These are phyloP conservation scores for Cryptotis parvus DNA, from an alignment of 2,113 vertebrate species.

Conservation along the genomic window DNA sequence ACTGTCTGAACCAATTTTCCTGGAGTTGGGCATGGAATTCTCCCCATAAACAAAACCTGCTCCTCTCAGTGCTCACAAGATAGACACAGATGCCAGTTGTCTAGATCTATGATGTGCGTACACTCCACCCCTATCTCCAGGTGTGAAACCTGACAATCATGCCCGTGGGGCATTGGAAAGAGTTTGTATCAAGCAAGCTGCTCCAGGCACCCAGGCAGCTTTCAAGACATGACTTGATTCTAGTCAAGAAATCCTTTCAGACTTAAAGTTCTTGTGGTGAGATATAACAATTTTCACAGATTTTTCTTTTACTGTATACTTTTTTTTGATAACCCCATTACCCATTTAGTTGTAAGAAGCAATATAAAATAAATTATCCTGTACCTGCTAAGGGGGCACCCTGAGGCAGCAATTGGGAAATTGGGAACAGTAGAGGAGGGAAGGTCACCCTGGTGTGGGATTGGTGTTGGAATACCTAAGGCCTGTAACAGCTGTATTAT, in stretches of 20 bases:
- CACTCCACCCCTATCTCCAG: background rate
- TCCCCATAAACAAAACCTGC: background rate
- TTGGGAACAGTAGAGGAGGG: too few relatives aligned
- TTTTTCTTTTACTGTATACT: too few relatives aligned
- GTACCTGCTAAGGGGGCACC: too few relatives aligned
- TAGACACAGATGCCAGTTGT: background rate
- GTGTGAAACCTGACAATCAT: constrained; percentile 5
- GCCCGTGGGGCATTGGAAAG: background rate
- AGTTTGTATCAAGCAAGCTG: background rate
- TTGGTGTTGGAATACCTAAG: too few relatives aligned
- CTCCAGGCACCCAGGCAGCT: background rate
- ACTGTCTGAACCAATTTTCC: background rate
- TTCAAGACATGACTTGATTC: background rate
- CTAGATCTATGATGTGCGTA: background rate
- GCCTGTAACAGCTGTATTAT: too few relatives aligned
- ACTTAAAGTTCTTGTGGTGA: too few relatives aligned
- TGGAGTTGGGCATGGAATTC: constrained; percentile 9
- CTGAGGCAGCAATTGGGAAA: too few relatives aligned
- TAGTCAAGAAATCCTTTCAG: constrained; percentile 1
- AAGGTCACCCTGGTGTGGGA: too few relatives aligned
- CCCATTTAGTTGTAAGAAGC: too few relatives aligned
- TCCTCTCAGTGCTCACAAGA: background rate
- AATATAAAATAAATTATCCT: too few relatives aligned
- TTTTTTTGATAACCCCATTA: too few relatives aligned
- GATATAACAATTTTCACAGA: too few relatives aligned